Conservation (phyloP, 2,888 invertebrate species). For the Noctua fimbriata region DNA sequence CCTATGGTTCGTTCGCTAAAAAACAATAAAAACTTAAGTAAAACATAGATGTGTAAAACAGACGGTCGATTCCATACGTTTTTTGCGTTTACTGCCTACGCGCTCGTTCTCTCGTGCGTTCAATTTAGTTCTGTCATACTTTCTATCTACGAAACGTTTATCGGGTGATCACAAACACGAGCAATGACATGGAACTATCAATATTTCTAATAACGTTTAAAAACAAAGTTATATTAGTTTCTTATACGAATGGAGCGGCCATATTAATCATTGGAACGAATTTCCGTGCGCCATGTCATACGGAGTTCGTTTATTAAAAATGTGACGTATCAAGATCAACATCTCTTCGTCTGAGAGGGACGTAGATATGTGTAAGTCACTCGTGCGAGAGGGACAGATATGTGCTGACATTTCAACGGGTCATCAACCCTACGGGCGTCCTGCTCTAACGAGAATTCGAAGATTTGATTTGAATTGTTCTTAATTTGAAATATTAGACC, state of each 20-base stretch:
- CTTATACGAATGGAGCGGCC: constrained; percentile 84
- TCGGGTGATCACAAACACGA: constrained; percentile 87
- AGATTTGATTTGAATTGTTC: constrained; percentile 90
- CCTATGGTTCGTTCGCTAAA: constrained; percentile 51
- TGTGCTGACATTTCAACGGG: constrained; percentile 89
- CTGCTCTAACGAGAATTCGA: constrained; percentile 90
- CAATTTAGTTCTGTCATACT: constrained; percentile 86
- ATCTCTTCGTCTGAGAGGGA: constrained; percentile 86
- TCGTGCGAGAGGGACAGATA: constrained; percentile 82
- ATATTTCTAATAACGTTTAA: constrained; percentile 90
- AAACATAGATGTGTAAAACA: constrained; percentile 73
- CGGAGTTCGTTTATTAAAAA: constrained; percentile 90
- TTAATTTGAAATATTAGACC: constrained; percentile 88
- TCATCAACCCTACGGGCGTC: constrained; percentile 90
- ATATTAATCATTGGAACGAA: constrained; percentile 90
- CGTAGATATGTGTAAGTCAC: constrained; percentile 72
- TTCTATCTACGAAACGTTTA: constrained; percentile 87
- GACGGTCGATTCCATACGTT: constrained; percentile 72
- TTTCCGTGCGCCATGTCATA: constrained; percentile 90
- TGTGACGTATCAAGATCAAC: constrained; percentile 91
- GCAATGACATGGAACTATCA: constrained; percentile 90
- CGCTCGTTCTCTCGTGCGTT: constrained; percentile 79
- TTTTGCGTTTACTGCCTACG: constrained; percentile 83
- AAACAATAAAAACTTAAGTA: constrained; percentile 64
- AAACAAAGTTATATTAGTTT: constrained; percentile 89